phyloP scores from a whole-genome alignment of 2,888 invertebrate genomes.

The Strigamia crassipes region DNA sequence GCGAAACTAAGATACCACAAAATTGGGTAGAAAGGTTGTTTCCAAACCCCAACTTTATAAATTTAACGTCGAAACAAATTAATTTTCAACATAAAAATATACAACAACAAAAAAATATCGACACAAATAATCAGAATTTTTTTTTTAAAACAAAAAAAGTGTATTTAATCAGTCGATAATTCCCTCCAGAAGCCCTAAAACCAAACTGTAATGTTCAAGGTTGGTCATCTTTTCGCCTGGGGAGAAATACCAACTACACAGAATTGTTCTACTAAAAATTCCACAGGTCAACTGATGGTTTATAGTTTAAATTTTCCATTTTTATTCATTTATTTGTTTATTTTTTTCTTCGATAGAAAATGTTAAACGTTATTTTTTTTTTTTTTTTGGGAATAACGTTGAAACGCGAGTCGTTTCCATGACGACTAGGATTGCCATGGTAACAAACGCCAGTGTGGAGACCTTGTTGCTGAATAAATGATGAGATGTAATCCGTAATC shows the following conservation, averaged over 20 bases:
- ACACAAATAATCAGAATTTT: too few species aligned
- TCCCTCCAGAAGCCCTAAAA: not conserved
- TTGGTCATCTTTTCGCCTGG: not conserved
- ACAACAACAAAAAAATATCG: too few species aligned
- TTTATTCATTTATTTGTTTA: not conserved
- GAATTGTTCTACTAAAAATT: conserved; percentile 3
- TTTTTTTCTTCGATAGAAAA: not conserved
- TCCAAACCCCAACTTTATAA: not conserved
- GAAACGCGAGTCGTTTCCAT: conserved; percentile 40
- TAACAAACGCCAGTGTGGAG: conserved; percentile 40
- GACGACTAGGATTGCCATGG: conserved; percentile 34
- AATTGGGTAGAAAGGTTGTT: conserved; percentile 12
- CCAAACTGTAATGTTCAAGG: conserved; percentile 21
- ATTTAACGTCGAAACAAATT: not conserved
- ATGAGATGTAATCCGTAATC: conserved; percentile 25
- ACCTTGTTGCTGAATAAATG: conserved; percentile 38
- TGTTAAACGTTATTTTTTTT: not conserved
- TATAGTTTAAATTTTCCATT: not conserved
- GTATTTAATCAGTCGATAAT: not conserved
- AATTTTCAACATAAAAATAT: too few species aligned
- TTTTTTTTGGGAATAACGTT: not conserved
- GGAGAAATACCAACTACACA: conserved; percentile 3
- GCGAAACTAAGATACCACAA: conserved; percentile 15
- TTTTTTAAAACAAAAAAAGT: not conserved
- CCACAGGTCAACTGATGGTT: not conserved